Evolutionary conservation across 2,113 vertebrate genomes (phyloP).

Genomic region (Microcebus tavaratra): DNA sequence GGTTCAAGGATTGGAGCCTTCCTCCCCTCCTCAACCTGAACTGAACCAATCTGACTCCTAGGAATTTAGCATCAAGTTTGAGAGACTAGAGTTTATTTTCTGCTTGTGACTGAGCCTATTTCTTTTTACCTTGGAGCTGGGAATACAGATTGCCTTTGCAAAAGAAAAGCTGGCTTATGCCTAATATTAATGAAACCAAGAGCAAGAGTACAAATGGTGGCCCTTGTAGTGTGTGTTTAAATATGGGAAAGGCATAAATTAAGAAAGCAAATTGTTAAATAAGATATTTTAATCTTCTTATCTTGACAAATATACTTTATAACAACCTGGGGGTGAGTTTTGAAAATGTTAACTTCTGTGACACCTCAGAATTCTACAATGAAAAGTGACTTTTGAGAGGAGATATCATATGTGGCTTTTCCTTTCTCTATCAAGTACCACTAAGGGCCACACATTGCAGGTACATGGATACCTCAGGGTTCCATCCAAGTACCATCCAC

Average conservation of each 20-base stretch:
- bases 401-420: background rate
- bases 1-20: background rate
- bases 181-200: background rate
- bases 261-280: background rate
- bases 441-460: background rate
- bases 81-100: background rate
- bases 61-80: background rate
- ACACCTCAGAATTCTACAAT: background rate
- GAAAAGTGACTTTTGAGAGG: background rate
- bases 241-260: conserved; percentile 16
- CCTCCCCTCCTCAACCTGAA: background rate
- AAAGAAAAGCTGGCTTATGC: background rate
- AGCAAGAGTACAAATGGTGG: background rate
- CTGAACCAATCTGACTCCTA: background rate
- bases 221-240: background rate
- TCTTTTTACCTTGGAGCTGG: background rate
- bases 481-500: background rate
- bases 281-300: background rate
- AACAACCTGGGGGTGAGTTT: background rate
- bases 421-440: background rate
- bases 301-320: background rate
- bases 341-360: background rate
- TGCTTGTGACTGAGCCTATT: background rate
- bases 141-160: background rate
- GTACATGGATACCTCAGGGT: background rate